These are phyloP conservation scores for Danaus chrysippus DNA, from an alignment of 2,888 invertebrate genomes.

Conservation along the genomic window DNA sequence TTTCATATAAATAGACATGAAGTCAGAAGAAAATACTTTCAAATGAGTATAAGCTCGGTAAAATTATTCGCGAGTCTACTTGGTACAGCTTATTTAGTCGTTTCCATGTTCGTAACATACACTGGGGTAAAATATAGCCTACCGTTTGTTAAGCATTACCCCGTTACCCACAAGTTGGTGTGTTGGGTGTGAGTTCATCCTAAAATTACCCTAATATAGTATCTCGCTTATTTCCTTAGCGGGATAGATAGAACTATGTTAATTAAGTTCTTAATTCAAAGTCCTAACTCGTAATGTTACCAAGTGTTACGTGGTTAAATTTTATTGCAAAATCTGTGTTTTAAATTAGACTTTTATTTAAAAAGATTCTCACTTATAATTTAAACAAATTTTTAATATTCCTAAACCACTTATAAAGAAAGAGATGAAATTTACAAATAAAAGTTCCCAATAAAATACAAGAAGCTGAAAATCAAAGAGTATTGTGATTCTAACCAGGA, in stretches of 20 bases:
- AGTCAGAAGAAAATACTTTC: neutral
- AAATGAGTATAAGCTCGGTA: neutral
- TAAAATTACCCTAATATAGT: conserved; percentile 16
- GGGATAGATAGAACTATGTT: conserved; percentile 5
- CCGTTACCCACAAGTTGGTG: conserved; percentile 11
- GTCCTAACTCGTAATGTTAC: neutral
- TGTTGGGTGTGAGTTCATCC: conserved; percentile 12
- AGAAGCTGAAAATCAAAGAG: conserved; percentile 48
- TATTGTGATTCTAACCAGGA: conserved; percentile 50
- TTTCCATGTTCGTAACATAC: conserved; percentile 6
- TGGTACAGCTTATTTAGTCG: conserved; percentile 3
- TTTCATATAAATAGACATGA: neutral
- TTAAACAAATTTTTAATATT: too few relatives aligned
- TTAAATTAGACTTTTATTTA: neutral
- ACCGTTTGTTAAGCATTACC: conserved; percentile 10
- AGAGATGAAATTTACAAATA: neutral
- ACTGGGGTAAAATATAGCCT: conserved; percentile 3
- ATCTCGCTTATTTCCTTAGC: conserved; percentile 14
- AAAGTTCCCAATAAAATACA: conserved; percentile 35
- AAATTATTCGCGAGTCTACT: neutral
- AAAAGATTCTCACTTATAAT: neutral
- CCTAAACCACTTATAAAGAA: neutral
- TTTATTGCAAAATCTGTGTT: neutral
- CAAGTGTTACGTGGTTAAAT: neutral
- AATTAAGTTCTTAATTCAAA: conserved; percentile 15